Percentiles rank a stretch among this genome's conserved stretches.
phyloP scores from a whole-genome alignment of 2,797 vertebrate species.

The Propithecus deckenii region DNA sequence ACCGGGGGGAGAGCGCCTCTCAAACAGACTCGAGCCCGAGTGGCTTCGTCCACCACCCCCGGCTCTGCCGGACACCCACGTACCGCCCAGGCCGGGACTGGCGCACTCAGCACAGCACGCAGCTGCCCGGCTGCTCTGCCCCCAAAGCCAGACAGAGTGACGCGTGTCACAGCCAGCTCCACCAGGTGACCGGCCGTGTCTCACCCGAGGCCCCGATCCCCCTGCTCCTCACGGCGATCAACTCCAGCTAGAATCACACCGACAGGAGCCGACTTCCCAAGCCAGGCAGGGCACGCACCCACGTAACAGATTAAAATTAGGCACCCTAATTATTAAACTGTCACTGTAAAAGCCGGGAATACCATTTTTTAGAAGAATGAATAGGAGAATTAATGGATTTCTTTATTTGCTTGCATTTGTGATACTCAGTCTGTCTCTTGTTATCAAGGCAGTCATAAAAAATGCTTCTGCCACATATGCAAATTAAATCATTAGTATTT shows the following conservation, averaged over 20 bases:
- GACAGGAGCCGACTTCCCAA: neutral
- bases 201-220: neutral
- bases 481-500: conserved; percentile 66
- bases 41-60: neutral
- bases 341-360: conserved; percentile 33
- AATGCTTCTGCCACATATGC: conserved; percentile 49
- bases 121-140: neutral
- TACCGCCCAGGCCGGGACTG: accelerated
- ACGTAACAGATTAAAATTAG: conserved; percentile 61
- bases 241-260: neutral
- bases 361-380: conserved; percentile 20
- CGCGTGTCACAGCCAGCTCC: neutral
- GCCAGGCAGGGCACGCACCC: conserved; percentile 18
- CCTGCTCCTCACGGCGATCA: neutral
- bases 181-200: neutral
- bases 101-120: neutral
- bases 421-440: conserved; percentile 55
- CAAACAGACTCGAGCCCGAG: neutral
- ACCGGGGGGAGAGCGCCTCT: accelerated
- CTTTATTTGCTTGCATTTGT: conserved; percentile 41
- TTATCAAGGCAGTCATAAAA: conserved; percentile 53
- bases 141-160: neutral
- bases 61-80: accelerated
- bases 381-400: conserved; percentile 45
- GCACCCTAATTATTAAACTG: conserved; percentile 50